A percentile compares a stretch with the other conserved stretches of the same genome.
phyloP scores from a whole-genome alignment of 1,140 invertebrate species.

The Drosophila sp. region DNA sequence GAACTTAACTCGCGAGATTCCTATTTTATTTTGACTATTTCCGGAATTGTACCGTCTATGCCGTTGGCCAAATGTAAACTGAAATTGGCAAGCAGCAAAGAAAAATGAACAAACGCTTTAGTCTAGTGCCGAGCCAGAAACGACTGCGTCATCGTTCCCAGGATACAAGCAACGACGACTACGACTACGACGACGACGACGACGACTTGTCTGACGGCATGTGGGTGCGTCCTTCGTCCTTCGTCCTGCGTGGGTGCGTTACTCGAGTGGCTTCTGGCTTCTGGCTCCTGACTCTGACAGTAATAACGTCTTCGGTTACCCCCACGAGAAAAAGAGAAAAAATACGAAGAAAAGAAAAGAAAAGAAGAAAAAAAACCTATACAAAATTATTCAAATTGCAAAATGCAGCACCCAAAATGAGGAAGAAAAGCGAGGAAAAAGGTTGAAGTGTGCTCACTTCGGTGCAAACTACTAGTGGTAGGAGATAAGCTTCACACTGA shows the following conservation, averaged over 20 bases:
- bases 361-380: conserved; percentile 7
- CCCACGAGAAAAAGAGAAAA: conserved; percentile 50
- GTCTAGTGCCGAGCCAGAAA: conserved; percentile 9
- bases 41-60: conserved; percentile 27
- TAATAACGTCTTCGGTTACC: conserved; percentile 73
- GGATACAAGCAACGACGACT: background rate
- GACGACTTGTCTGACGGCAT: conserved; percentile 40
- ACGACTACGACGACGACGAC: background rate
- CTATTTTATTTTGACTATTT: conserved; percentile 11
- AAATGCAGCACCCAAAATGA: conserved; percentile 47
- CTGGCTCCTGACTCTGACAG: conserved; percentile 65
- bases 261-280: conserved; percentile 66
- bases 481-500: conserved; percentile 24
- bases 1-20: conserved; percentile 14
- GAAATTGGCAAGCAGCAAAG: conserved; percentile 47
- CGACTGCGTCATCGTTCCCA: conserved; percentile 42
- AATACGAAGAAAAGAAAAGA: conserved; percentile 21
- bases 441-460: background rate
- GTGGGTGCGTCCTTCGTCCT: conserved; percentile 26
- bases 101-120: conserved; percentile 42
- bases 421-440: background rate
- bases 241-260: conserved; percentile 55
- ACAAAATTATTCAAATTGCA: conserved; percentile 67
- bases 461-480: background rate
- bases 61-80: conserved; percentile 68